Evolutionary conservation across 2,888 invertebrate species (phyloP).

Genomic region (Seira ritae): DNA sequence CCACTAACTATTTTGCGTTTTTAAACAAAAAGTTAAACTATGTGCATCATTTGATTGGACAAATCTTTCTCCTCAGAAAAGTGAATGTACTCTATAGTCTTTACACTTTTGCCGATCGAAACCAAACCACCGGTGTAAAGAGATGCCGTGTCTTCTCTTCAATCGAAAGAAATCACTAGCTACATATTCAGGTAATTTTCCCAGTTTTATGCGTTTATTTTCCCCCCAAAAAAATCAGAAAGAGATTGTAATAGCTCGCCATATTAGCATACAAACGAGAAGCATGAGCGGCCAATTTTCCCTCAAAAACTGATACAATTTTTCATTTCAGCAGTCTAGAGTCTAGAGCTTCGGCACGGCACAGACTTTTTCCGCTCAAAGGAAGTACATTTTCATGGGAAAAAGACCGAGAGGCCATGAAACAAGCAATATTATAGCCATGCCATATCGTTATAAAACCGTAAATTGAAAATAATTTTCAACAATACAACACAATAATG

Average conservation of each 20-base stretch:
- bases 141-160: too few species aligned
- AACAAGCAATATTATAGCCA: slow-evolving; percentile 19
- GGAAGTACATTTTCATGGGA: slow-evolving; percentile 13
- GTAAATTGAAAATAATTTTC: slow-evolving; percentile 46
- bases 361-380: too few species aligned
- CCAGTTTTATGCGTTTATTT: neutral
- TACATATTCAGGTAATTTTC: neutral
- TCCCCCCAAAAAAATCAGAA: neutral
- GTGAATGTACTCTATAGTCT: slow-evolving; percentile 38
- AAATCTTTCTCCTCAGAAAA: too few species aligned
- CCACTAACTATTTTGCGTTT: slow-evolving; percentile 3
- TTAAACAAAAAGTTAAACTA: slow-evolving; percentile 32
- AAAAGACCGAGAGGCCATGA: neutral
- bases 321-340: slow-evolving; percentile 14
- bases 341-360: neutral
- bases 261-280: too few species aligned
- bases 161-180: slow-evolving; percentile 36
- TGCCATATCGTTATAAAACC: slow-evolving; percentile 41
- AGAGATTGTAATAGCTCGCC: neutral
- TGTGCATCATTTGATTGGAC: slow-evolving; percentile 22
- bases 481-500: slow-evolving; percentile 14
- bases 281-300: slow-evolving; percentile 52
- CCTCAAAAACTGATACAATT: slow-evolving; percentile 33
- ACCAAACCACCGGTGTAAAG: too few species aligned
- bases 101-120: too few species aligned